Evolutionary conservation across 2,797 vertebrate genomes (phyloP).

Genomic region (Falco rusticolus): DNA sequence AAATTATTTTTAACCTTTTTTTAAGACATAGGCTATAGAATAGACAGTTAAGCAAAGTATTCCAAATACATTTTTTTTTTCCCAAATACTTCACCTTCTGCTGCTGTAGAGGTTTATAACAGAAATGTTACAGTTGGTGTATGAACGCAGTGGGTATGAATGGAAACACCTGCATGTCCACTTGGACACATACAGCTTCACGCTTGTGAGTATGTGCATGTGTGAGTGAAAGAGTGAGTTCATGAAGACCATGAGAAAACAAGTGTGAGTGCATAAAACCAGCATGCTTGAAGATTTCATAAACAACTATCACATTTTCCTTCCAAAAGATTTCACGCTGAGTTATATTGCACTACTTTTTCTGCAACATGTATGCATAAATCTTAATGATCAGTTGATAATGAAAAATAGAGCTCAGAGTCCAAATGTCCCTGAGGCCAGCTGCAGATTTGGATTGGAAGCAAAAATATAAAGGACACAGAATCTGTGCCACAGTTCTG

Average conservation of each 20-base stretch:
- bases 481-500: background rate
- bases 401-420: background rate
- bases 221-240: background rate
- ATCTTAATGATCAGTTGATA: background rate
- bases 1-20: background rate
- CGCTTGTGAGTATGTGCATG: rapidly evolving
- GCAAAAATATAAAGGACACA: background rate
- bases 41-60: background rate
- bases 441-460: background rate
- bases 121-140: background rate
- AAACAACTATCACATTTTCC: background rate
- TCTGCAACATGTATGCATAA: background rate
- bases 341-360: background rate
- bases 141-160: background rate
- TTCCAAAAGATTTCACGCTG: background rate
- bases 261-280: background rate
- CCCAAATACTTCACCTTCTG: background rate
- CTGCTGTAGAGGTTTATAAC: background rate
- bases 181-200: background rate
- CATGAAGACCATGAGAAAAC: background rate
- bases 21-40: background rate
- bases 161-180: background rate
- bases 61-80: background rate
- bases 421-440: background rate
- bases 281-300: background rate